phyloP scores from a whole-genome alignment of 2,797 vertebrate genomes.

The Molossus molossus region DNA sequence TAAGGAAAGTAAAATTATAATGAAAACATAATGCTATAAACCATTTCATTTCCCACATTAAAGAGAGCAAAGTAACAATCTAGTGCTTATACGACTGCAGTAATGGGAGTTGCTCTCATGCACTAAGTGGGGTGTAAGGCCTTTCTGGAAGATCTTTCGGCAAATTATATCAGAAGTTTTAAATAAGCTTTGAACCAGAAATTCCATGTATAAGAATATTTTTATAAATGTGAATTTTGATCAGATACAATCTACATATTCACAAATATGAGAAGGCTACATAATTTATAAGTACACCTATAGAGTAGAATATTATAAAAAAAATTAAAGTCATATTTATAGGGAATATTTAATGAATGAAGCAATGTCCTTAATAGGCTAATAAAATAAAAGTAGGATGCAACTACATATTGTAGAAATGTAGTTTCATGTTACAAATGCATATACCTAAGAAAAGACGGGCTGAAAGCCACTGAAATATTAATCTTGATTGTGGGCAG shows the following conservation, averaged over 20 bases:
- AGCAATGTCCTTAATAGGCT: not conserved
- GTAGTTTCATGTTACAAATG: not conserved
- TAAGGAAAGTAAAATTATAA: constrained; percentile 43
- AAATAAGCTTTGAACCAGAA: not conserved
- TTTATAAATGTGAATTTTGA: constrained; percentile 25
- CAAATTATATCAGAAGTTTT: not conserved
- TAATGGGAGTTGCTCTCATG: not conserved
- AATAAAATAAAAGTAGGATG: not conserved
- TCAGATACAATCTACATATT: not conserved
- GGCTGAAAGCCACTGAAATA: not conserved
- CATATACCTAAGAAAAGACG: not conserved
- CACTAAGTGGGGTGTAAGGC: not conserved
- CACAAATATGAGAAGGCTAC: not conserved
- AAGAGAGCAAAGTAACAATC: not conserved
- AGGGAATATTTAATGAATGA: not conserved
- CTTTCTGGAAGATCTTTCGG: constrained; percentile 1
- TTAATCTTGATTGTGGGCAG: not conserved
- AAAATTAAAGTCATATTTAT: not conserved
- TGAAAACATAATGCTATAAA: not conserved
- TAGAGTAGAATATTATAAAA: not conserved
- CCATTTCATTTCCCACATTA: not conserved
- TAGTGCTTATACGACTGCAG: not conserved
- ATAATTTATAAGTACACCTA: not conserved
- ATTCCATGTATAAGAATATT: not conserved
- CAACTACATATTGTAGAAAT: not conserved